These are phyloP conservation scores for Neosilurus hyrtlii DNA, from an alignment of 2,797 vertebrate genomes.

Conservation along the genomic window DNA sequence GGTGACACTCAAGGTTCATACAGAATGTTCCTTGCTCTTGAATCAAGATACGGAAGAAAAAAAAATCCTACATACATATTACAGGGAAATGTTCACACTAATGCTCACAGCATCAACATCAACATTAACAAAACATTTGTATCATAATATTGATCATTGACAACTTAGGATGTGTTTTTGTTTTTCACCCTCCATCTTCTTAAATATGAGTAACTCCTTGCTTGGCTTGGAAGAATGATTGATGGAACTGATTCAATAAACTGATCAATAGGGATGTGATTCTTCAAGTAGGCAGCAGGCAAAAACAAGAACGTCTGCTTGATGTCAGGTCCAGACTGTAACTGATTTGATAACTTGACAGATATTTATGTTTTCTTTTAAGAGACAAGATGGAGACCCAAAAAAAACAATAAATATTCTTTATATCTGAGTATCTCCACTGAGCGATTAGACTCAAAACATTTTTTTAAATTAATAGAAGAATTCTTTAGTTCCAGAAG, in stretches of 20 bases:
- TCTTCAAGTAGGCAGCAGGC: not conserved
- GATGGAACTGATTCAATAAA: not conserved
- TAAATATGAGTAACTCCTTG: not conserved
- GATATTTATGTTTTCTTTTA: not conserved
- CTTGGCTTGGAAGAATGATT: not conserved
- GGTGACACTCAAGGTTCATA: slow-evolving; percentile 33
- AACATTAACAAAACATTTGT: not conserved
- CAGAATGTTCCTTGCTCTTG: not conserved
- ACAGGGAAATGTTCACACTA: not conserved
- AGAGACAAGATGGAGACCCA: not conserved
- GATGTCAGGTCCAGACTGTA: not conserved
- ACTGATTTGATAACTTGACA: not conserved
- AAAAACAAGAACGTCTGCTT: not conserved
- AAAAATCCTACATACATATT: not conserved
- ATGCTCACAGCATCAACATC: not conserved
- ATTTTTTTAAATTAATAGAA: not conserved
- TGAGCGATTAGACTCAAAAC: not conserved
- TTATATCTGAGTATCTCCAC: not conserved
- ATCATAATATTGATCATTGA: not conserved
- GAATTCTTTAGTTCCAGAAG: not conserved
- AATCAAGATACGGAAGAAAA: not conserved
- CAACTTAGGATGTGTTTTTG: not conserved
- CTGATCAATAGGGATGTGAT: not conserved
- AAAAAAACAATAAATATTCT: not conserved
- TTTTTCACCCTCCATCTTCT: not conserved